A percentile compares a stretch with the other conserved stretches of the same genome.
Conservation (phyloP, 2,888 invertebrate genomes). For the Mycalesis mineus region DNA sequence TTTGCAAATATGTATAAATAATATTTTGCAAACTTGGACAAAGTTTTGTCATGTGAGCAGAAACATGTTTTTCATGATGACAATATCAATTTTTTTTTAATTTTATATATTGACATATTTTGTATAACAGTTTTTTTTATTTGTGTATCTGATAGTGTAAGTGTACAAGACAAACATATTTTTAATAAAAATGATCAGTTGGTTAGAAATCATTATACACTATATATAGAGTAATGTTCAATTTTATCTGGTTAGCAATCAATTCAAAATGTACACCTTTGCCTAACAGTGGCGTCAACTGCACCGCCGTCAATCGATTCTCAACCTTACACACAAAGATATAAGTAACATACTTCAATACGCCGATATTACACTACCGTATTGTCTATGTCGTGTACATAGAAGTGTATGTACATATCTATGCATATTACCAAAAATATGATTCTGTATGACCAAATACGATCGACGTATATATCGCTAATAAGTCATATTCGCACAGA, state of each 20-base stretch:
- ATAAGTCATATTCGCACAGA: slow-evolving; percentile 23
- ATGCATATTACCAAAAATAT: slow-evolving; percentile 38
- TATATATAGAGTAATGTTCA: slow-evolving; percentile 16
- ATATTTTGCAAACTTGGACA: too few species aligned
- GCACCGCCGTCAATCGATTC: slow-evolving; percentile 31
- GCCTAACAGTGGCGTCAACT: slow-evolving; percentile 23
- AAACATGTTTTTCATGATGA: not conserved
- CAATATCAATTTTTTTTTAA: not conserved
- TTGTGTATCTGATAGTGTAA: not conserved
- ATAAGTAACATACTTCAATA: slow-evolving; percentile 48
- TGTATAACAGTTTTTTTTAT: not conserved
- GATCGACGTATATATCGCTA: slow-evolving; percentile 34
- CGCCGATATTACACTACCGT: slow-evolving; percentile 41
- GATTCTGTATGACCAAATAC: slow-evolving; percentile 39
- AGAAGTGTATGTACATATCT: slow-evolving; percentile 56
- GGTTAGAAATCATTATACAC: slow-evolving; percentile 1
- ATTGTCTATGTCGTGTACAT: slow-evolving; percentile 45
- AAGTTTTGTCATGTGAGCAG: not conserved
- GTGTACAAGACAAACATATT: not conserved
- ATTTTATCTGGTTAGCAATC: slow-evolving; percentile 23
- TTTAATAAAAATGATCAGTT: not conserved
- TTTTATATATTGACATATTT: not conserved
- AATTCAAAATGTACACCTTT: slow-evolving; percentile 28
- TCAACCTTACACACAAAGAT: slow-evolving; percentile 41
- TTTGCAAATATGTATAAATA: too few species aligned